Evolutionary conservation across 1,140 invertebrate species (phyloP).

Genomic region (Nebria ingens): DNA sequence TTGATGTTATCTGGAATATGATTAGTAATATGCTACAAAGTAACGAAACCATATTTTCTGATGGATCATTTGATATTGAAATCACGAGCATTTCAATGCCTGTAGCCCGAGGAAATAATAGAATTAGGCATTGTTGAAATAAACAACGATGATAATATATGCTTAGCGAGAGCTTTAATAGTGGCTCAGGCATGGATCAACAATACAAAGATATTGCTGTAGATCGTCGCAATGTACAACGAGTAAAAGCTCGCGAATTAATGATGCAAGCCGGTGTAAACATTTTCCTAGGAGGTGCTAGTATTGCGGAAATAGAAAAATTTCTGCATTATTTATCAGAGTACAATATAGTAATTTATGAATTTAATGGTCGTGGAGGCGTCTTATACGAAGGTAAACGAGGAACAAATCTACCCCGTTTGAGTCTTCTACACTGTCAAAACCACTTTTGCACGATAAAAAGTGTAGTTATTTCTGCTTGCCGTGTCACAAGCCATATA

Average conservation of each 20-base stretch:
- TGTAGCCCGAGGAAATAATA: not conserved
- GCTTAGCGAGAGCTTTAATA: not conserved
- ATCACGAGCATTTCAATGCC: not conserved
- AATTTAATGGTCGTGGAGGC: not conserved
- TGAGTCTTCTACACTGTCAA: not conserved
- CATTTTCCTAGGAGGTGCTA: not conserved
- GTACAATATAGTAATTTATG: not conserved
- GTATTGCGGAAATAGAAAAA: not conserved
- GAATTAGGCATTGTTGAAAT: not conserved
- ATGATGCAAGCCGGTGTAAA: not conserved
- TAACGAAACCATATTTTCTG: not conserved
- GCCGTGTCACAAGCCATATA: not conserved
- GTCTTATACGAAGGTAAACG: not conserved
- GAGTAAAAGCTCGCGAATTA: not conserved
- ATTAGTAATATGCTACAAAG: not conserved
- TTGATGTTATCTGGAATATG: not conserved
- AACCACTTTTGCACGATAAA: not conserved
- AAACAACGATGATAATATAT: not conserved
- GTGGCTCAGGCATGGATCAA: not conserved
- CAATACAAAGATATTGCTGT: not conserved
- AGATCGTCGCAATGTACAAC: not conserved
- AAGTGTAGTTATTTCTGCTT: not conserved
- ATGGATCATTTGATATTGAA: not conserved
- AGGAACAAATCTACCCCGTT: not conserved
- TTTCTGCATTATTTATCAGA: not conserved